These are phyloP conservation scores for Sylvietta virens DNA, from an alignment of 2,113 vertebrate species.

Conservation along the genomic window DNA sequence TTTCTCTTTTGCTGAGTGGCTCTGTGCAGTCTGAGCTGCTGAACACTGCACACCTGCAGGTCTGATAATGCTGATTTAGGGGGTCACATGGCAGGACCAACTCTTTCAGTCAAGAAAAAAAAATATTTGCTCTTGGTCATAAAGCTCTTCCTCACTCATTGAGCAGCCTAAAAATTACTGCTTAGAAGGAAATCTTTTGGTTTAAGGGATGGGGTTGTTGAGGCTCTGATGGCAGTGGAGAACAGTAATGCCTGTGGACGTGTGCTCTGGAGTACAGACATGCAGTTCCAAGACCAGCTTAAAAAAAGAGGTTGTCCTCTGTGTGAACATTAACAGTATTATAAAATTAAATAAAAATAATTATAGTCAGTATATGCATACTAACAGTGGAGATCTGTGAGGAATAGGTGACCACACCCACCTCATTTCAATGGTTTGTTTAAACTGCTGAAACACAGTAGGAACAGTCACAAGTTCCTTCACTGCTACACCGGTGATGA, in stretches of 20 bases:
- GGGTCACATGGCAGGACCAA: not conserved
- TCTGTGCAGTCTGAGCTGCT: not conserved
- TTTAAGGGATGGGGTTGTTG: not conserved
- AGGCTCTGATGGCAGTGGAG: not conserved
- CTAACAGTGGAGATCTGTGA: not conserved
- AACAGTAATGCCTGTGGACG: accelerated
- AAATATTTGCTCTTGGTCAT: not conserved
- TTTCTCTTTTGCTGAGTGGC: not conserved
- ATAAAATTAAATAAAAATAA: not conserved
- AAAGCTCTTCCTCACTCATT: not conserved
- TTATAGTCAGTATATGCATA: not conserved
- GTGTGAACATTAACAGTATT: not conserved
- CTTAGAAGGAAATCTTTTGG: not conserved
- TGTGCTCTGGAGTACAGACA: not conserved
- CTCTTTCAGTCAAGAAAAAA: not conserved
- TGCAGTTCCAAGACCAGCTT: not conserved
- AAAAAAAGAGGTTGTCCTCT: not conserved
- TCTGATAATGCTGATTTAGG: not conserved
- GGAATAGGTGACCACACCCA: not conserved
- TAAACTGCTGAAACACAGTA: not conserved
- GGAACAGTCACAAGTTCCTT: not conserved
- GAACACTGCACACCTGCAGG: not conserved
- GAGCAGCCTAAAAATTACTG: not conserved
- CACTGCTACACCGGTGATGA: not conserved
- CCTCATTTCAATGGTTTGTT: not conserved